Base-by-base conservation (phyloP, 2,113 vertebrate species). In the Mixornis gularis region DNA sequence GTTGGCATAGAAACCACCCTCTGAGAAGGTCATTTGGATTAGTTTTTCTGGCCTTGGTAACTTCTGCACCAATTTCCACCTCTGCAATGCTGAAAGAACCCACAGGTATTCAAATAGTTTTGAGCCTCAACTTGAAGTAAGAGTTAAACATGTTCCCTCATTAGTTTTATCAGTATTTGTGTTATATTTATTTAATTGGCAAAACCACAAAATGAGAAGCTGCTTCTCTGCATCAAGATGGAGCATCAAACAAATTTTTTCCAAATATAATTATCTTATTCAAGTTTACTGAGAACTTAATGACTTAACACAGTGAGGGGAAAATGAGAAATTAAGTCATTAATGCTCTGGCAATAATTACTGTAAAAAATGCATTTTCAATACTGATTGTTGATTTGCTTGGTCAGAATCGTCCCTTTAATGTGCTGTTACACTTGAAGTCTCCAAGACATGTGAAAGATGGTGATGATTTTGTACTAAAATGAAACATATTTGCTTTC, bases 151-250 rank as follows among this genome's bases (percentile, higher is more conserved):
- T 13, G 4, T 64, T 81, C 27, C 34, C 4, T 88, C 24, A 58
- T 78, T 82, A 62, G 26, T 82, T 93, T 69, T 64, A 13, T 74
- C 55, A 36, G 15, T 71, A 44, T 77, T 90, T 63, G 24, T 9
- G 53, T 87, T 51, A 20, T 68, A 60, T 79, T 80, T 88, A 59
- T 79, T 87, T 93, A 84, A 81, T 52, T 84, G 27, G 52, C 44
- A 79, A 40, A 87, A 76, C n/a, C 30, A 71, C 7, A 5, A 91
- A 91, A 76, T 53, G 7, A 74, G 48, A 91, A 87, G 20, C 10
- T 93, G 36, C 20, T 91, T 68, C 60, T 68, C 7, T 76, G 44
- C 73, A 91, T 89, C 84, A 86, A 68, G 65, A 89, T 87, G 73
- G 89, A 90, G 62, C 62, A 79, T 68, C 62, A 87, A 90, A 68